Evolutionary conservation across 2,888 invertebrate species (phyloP).

Genomic region (Nebria brevicollis): DNA sequence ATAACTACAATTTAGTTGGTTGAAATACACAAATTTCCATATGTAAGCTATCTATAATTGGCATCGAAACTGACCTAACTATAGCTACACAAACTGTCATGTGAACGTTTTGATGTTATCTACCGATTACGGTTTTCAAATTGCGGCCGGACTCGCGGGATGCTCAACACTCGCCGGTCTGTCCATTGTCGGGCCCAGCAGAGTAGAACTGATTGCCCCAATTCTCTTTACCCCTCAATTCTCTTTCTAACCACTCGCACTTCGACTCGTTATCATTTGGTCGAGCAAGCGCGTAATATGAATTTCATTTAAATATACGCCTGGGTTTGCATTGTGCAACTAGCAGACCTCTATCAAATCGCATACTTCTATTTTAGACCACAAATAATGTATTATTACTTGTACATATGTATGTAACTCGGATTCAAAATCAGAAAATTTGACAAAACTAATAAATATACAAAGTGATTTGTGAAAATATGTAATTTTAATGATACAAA

Average conservation of each 20-base stretch:
- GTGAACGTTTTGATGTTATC: conserved; percentile 26
- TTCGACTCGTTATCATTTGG: not conserved
- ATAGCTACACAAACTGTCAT: not conserved
- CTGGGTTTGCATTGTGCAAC: too few species aligned
- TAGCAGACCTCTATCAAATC: too few species aligned
- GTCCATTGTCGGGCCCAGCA: not conserved
- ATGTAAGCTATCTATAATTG: conserved; percentile 44
- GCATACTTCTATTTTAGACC: too few species aligned
- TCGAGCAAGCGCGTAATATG: too few species aligned
- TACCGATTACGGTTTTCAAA: not conserved
- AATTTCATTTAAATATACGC: too few species aligned
- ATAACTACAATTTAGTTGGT: not conserved
- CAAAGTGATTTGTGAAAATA: too few species aligned
- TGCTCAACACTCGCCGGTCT: not conserved
- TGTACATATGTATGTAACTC: too few species aligned
- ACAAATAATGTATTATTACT: too few species aligned
- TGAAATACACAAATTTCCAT: conserved; percentile 34
- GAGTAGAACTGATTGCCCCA: conserved; percentile 12
- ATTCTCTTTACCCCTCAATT: not conserved
- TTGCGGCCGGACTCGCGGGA: not conserved
- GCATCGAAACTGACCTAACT: conserved; percentile 35
- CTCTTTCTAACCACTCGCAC: not conserved
- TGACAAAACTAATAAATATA: too few species aligned
- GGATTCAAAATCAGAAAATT: too few species aligned
- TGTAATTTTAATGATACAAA: too few species aligned